A percentile compares a stretch with the other conserved stretches of the same genome.
These are phyloP conservation scores for Stictonetta naevosa DNA, from an alignment of 2,113 vertebrate species.

Conservation along the genomic window DNA sequence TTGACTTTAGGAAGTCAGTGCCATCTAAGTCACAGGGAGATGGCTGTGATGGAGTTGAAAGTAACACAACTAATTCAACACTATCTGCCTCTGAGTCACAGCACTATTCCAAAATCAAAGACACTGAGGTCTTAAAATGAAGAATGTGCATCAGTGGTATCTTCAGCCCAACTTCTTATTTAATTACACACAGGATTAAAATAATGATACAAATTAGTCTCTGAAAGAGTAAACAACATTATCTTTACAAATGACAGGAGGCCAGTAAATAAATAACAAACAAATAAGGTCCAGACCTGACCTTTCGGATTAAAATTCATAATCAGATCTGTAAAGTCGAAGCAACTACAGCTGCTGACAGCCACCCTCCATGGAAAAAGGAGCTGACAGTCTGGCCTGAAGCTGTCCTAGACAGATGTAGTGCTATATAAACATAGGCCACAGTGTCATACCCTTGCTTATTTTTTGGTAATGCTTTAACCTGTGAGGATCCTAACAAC, in stretches of 20 bases:
- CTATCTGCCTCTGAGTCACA: not conserved
- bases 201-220: not conserved
- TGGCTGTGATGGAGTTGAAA: not conserved
- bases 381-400: not conserved
- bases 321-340: not conserved
- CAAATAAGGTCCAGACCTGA: not conserved
- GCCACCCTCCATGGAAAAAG: not conserved
- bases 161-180: not conserved
- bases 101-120: not conserved
- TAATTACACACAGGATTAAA: not conserved
- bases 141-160: not conserved
- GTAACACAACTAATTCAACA: not conserved
- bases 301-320: not conserved
- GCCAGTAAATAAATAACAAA: not conserved
- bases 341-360: not conserved
- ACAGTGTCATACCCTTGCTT: not conserved
- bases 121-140: not conserved
- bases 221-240: not conserved
- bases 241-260: not conserved
- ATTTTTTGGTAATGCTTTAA: not conserved
- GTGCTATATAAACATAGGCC: not conserved
- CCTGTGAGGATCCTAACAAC: not conserved
- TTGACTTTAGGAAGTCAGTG: not conserved
- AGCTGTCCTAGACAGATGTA: not conserved
- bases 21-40: not conserved